Evolutionary conservation across 2,888 invertebrate genomes (phyloP).

Genomic region (Coecobrya sp.): DNA sequence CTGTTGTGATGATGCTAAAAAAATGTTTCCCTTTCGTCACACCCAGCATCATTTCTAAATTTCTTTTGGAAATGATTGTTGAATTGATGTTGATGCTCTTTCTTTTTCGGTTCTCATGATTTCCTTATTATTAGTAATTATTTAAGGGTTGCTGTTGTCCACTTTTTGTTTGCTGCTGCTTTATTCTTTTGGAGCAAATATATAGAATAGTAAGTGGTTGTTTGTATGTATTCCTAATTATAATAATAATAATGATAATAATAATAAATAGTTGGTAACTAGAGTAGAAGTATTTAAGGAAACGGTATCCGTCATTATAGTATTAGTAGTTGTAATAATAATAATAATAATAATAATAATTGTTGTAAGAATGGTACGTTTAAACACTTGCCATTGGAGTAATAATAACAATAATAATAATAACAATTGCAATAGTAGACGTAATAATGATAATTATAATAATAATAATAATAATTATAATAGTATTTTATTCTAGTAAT

Average conservation of each 20-base stretch:
- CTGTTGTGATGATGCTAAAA: slow-evolving; percentile 13
- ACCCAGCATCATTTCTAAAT: neutral
- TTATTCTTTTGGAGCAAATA: slow-evolving; percentile 38
- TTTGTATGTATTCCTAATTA: slow-evolving; percentile 20
- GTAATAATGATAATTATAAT: slow-evolving; percentile 38
- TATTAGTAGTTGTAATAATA: slow-evolving; percentile 35
- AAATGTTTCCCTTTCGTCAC: neutral
- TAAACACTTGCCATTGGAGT: slow-evolving; percentile 33
- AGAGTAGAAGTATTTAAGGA: slow-evolving; percentile 11
- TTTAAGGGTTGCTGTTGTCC: neutral
- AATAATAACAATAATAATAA: slow-evolving; percentile 38
- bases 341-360: slow-evolving; percentile 60
- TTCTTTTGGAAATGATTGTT: slow-evolving; percentile 1
- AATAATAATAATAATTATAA: slow-evolving; percentile 46
- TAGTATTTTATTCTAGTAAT: slow-evolving; percentile 35
- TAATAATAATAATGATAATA: neutral
- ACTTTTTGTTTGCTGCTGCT: slow-evolving; percentile 53
- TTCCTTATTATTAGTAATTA: slow-evolving; percentile 9
- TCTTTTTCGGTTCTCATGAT: neutral
- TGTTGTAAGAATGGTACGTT: slow-evolving; percentile 47
- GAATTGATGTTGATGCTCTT: slow-evolving; percentile 33
- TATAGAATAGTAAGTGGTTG: neutral
- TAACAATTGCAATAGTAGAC: slow-evolving; percentile 37
- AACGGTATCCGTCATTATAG: slow-evolving; percentile 37
- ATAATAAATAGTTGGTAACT: neutral